Evolutionary conservation across 2,113 vertebrate species (phyloP).

Genomic region (Eublepharis macularius): DNA sequence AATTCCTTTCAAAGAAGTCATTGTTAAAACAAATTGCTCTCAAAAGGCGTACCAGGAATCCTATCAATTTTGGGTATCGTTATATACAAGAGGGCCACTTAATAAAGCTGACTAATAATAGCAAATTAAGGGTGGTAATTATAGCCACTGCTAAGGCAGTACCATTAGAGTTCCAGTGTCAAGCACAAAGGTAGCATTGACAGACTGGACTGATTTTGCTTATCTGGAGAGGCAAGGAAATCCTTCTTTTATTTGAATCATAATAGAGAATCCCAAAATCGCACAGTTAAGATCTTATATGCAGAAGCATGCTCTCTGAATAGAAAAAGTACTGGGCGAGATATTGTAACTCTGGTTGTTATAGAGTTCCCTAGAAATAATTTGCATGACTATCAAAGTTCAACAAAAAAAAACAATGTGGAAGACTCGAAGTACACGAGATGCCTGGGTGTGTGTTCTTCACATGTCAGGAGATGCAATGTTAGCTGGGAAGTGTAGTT

Average conservation of each 20-base stretch:
- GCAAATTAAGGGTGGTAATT: slow-evolving; percentile 68
- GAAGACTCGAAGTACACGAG: no score
- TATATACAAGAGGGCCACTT: slow-evolving; percentile 60
- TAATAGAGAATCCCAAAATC: slow-evolving; percentile 50
- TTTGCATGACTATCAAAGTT: no score
- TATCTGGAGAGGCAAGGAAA: slow-evolving; percentile 47
- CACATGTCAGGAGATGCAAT: no score
- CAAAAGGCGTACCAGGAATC: slow-evolving; percentile 59
- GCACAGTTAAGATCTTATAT: neutral
- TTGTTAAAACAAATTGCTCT: slow-evolving; percentile 60
- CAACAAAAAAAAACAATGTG: neutral
- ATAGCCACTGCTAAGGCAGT: slow-evolving; percentile 55
- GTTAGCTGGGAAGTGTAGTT: no score
- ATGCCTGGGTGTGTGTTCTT: no score
- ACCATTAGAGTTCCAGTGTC: slow-evolving; percentile 44
- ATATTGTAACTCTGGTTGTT: slow-evolving; percentile 54
- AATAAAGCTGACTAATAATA: slow-evolving; percentile 53
- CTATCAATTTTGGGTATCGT: slow-evolving; percentile 59
- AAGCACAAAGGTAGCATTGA: slow-evolving; percentile 22
- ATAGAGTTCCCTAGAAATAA: slow-evolving; percentile 50
- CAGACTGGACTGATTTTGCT: slow-evolving; percentile 13
- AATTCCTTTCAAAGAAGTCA: slow-evolving; percentile 32
- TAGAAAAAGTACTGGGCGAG: slow-evolving; percentile 22
- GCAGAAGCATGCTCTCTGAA: slow-evolving; percentile 4
- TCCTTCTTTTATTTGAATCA: slow-evolving; percentile 32